These are phyloP conservation scores for Tribolium madens DNA, from an alignment of 1,140 invertebrate species.

Conservation along the genomic window DNA sequence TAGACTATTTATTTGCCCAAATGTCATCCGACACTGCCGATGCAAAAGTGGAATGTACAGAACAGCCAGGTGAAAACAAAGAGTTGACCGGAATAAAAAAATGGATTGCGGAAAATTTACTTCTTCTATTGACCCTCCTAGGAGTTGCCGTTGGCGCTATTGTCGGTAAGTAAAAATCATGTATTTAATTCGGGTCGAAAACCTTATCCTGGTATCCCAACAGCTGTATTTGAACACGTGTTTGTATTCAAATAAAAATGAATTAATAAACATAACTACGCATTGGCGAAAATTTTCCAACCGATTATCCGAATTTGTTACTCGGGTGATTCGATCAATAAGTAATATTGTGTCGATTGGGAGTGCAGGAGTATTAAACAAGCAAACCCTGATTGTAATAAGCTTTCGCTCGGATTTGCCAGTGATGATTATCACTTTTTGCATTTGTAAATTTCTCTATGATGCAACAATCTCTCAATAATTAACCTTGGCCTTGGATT, in stretches of 20 bases:
- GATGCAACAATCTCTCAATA: not conserved
- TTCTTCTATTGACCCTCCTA: constrained; percentile 81
- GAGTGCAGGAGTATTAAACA: too few species aligned
- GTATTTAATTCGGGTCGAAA: not conserved
- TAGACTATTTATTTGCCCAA: constrained; percentile 83
- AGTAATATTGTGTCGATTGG: too few species aligned
- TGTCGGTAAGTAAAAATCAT: constrained; percentile 71
- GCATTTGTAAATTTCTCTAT: not conserved
- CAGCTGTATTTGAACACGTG: too few species aligned
- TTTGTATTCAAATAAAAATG: too few species aligned
- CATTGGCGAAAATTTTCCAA: too few species aligned
- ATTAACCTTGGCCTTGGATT: not conserved
- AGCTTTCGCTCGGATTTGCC: too few species aligned
- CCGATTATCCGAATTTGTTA: too few species aligned
- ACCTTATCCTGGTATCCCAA: too few species aligned
- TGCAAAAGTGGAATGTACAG: constrained; percentile 71
- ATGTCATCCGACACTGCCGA: constrained; percentile 71
- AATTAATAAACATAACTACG: too few species aligned
- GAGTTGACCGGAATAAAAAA: constrained; percentile 75
- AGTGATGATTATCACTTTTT: too few species aligned
- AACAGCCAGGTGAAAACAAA: constrained; percentile 68
- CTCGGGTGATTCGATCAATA: too few species aligned
- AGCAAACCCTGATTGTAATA: too few species aligned
- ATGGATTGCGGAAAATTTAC: constrained; percentile 80
- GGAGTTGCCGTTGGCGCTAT: constrained; percentile 81